phyloP scores from a whole-genome alignment of 2,113 vertebrate genomes.

The Pristiophorus japonicus region DNA sequence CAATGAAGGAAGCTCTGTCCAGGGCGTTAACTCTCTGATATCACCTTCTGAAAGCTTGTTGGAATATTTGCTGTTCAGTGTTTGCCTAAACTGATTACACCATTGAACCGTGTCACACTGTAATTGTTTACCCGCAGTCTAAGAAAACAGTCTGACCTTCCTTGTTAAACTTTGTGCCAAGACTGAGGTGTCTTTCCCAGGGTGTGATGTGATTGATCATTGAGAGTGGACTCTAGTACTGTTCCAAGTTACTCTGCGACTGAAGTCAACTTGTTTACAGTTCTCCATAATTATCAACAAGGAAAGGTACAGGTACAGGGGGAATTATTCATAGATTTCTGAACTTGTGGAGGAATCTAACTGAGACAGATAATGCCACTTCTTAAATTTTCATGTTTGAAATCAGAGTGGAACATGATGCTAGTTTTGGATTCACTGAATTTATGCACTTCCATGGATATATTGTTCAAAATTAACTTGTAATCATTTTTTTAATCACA shows the following conservation, averaged over 20 bases:
- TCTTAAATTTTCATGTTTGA: background rate
- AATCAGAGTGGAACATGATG: background rate
- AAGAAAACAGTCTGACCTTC: background rate
- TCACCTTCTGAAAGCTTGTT: background rate
- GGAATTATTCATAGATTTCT: background rate
- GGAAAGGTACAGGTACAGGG: too few species aligned
- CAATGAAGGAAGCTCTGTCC: background rate
- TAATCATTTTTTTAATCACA: background rate
- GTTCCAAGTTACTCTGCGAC: background rate
- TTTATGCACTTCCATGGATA: background rate
- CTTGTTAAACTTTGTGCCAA: background rate
- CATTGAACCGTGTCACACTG: too few species aligned
- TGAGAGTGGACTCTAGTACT: background rate
- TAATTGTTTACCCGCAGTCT: background rate
- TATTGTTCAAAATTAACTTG: background rate
- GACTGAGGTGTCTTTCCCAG: too few species aligned
- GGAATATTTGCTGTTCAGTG: background rate
- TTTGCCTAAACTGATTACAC: background rate
- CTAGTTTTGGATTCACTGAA: background rate
- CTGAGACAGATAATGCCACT: background rate
- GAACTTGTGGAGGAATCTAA: background rate
- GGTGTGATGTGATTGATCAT: background rate
- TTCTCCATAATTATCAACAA: too few species aligned
- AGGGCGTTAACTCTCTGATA: background rate
- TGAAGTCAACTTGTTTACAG: background rate